These are phyloP conservation scores for Clarias macrocephalus DNA, from an alignment of 2,113 vertebrate species.

Conservation along the genomic window DNA sequence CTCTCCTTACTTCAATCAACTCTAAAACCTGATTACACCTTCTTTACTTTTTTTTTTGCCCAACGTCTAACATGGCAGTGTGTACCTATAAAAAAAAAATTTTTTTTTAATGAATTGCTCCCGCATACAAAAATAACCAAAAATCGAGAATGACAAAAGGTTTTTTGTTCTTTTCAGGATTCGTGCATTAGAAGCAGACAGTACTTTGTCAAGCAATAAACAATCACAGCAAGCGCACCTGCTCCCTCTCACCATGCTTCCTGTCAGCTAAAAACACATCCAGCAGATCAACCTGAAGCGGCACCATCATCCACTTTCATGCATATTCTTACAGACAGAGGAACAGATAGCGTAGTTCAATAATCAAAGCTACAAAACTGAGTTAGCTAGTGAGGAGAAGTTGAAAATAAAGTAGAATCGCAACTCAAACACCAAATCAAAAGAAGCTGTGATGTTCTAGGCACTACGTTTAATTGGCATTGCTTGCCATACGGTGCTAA, in stretches of 20 bases:
- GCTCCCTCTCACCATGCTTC: not conserved
- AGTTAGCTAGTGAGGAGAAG: not conserved
- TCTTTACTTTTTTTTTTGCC: not conserved
- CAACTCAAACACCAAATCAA: not conserved
- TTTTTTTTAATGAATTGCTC: too few species aligned
- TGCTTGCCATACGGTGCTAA: not conserved
- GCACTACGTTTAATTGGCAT: not conserved
- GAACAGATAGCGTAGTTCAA: not conserved
- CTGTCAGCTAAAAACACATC: not conserved
- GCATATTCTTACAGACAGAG: not conserved
- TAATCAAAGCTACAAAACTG: not conserved
- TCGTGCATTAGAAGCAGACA: not conserved
- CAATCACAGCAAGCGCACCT: not conserved
- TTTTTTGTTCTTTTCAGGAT: not conserved
- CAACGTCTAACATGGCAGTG: not conserved
- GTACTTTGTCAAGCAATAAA: not conserved
- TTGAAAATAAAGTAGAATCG: not conserved
- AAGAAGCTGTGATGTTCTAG: not conserved
- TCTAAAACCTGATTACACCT: not conserved
- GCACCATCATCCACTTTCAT: not conserved
- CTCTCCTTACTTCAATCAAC: slow-evolving; percentile 8
- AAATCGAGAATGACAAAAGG: not conserved
- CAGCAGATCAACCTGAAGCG: not conserved
- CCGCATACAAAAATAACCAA: not conserved
- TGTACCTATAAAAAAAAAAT: not conserved